Evolutionary conservation across 1,140 invertebrate genomes (phyloP).

Genomic region (Brevipalpus yothersi): DNA sequence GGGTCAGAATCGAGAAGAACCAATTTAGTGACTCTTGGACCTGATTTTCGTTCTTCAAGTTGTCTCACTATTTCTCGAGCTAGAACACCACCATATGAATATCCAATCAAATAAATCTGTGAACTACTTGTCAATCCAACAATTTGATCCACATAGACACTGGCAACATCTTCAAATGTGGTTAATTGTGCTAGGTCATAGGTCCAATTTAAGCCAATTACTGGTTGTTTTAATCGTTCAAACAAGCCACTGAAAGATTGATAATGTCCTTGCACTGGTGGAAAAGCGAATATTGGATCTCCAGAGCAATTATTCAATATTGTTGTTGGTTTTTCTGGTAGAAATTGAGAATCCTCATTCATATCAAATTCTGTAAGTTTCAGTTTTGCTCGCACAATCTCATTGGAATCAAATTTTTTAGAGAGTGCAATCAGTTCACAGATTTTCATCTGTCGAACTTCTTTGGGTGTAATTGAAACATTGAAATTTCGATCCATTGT

Average conservation of each 20-base stretch:
- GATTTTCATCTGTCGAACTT: slow-evolving; percentile 8
- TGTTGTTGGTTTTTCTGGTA: neutral
- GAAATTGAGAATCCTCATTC: neutral
- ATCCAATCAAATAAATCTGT: slow-evolving; percentile 52
- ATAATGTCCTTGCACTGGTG: slow-evolving; percentile 8
- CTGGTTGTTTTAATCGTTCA: slow-evolving; percentile 18
- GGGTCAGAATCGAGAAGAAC: slow-evolving; percentile 49
- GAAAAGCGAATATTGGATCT: slow-evolving; percentile 1
- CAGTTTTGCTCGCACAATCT: neutral
- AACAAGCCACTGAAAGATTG: slow-evolving; percentile 36
- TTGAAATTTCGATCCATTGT: slow-evolving; percentile 9
- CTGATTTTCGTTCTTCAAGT: slow-evolving; percentile 39
- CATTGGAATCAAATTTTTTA: slow-evolving; percentile 6
- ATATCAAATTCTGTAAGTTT: neutral
- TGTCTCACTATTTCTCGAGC: slow-evolving; percentile 73
- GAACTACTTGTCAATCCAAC: slow-evolving; percentile 2
- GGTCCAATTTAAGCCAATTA: slow-evolving; percentile 1
- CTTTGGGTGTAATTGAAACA: slow-evolving; percentile 2
- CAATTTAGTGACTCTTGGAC: slow-evolving; percentile 51
- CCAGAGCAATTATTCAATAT: slow-evolving; percentile 19
- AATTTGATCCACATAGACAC: neutral
- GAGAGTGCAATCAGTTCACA: neutral
- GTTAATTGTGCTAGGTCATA: neutral
- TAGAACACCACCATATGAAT: slow-evolving; percentile 75
- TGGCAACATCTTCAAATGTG: neutral